phyloP scores from a whole-genome alignment of 2,888 invertebrate species.

The Ashinkailepas kermadecensis region DNA sequence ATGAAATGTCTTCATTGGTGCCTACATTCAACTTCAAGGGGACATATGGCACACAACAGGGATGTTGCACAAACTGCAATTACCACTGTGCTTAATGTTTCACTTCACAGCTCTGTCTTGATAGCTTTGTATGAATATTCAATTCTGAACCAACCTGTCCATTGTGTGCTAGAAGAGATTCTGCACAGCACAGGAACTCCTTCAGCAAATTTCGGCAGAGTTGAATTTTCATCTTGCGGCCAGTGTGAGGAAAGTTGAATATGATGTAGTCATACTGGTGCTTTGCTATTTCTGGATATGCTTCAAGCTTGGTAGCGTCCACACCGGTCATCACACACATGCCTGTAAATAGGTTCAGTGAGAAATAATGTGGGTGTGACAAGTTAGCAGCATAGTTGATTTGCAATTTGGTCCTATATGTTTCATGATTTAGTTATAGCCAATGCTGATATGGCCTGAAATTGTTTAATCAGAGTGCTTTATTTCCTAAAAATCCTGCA shows the following conservation, averaged over 20 bases:
- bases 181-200: constrained; percentile 46
- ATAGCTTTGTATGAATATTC: neutral
- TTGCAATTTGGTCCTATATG: too few relatives aligned
- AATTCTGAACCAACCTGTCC: neutral
- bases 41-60: too few relatives aligned
- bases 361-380: too few relatives aligned
- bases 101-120: neutral
- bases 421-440: too few relatives aligned
- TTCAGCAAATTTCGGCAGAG: constrained; percentile 49
- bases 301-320: constrained; percentile 47
- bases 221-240: constrained; percentile 54
- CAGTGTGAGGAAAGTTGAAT: constrained; percentile 56
- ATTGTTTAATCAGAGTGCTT: too few relatives aligned
- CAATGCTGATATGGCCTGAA: too few relatives aligned
- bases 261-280: constrained; percentile 47
- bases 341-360: constrained; percentile 41
- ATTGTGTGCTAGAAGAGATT: constrained; percentile 35
- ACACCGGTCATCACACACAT: constrained; percentile 45
- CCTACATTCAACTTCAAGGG: too few relatives aligned
- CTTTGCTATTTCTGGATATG: constrained; percentile 34
- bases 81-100: neutral
- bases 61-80: too few relatives aligned
- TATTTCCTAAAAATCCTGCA: too few relatives aligned
- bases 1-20: too few relatives aligned
- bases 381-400: too few relatives aligned